Conservation (phyloP, 1,140 invertebrate species). For the Drosophila varians region DNA sequence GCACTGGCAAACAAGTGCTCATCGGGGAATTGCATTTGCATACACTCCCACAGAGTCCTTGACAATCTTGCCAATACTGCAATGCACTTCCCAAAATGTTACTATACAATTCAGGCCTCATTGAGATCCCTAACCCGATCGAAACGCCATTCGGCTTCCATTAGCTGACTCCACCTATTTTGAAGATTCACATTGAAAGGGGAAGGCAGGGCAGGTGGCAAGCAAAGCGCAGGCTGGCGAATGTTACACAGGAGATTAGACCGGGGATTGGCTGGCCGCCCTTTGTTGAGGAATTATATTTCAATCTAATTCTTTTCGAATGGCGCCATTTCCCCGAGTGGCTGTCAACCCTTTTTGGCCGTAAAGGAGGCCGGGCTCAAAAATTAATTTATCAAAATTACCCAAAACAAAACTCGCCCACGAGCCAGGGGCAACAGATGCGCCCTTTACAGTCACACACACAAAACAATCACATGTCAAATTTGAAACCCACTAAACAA, state of each 20-base stretch:
- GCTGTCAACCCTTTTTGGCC: slow-evolving; percentile 69
- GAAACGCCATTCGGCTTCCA: no score
- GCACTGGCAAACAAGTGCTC: slow-evolving; percentile 13
- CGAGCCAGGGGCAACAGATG: slow-evolving; percentile 58
- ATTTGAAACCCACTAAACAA: slow-evolving; percentile 79
- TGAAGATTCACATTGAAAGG: no score
- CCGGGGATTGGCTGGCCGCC: slow-evolving; percentile 1
- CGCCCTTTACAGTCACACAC: slow-evolving; percentile 25
- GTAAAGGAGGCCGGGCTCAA: slow-evolving; percentile 54
- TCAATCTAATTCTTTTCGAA: slow-evolving; percentile 61
- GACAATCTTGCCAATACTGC: no score
- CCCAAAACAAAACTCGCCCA: slow-evolving; percentile 35
- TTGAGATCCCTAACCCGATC: no score
- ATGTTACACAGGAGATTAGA: slow-evolving; percentile 69
- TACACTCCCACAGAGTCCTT: no score
- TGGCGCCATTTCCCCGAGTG: slow-evolving; percentile 60
- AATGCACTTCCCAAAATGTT: no score
- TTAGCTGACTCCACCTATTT: no score
- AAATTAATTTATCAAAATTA: slow-evolving; percentile 82
- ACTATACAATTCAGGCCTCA: no score
- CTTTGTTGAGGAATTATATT: slow-evolving; percentile 72
- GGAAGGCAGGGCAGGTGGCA: neutral
- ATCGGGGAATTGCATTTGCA: slow-evolving; percentile 25
- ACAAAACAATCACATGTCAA: slow-evolving; percentile 77
- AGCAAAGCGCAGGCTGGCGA: slow-evolving; percentile 26